Evolutionary conservation across 2,113 vertebrate species (phyloP), one percentile per base, ranked within the genome.

Genomic region (Cyprinus carpio): DNA sequence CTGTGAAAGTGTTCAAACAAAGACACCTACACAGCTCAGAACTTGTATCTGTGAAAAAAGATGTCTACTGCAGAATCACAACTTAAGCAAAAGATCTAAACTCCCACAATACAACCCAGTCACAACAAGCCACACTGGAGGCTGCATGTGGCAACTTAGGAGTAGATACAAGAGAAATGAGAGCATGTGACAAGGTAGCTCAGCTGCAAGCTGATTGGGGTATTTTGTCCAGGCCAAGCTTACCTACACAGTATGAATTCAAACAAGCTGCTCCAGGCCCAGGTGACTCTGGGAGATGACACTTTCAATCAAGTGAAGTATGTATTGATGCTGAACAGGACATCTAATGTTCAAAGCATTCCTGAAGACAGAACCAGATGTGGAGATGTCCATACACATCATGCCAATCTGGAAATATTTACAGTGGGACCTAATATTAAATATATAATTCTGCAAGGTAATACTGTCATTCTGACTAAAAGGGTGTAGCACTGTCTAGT

Each of bases 111-210:
- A 7, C 40, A 82, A 29, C 75, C 88, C 20, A 60, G 62, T 51
- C 90, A 92, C 65, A 75, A 81, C 18, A 89, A 90, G 62, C 58
- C 77, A 40, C 71, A 46, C 72, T 58, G 46, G n/a, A n/a, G 37
- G 10, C 71, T 51, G 56, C 72, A 62, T 56, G 58, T 72, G 34
- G 20, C 34, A 40, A 1, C 10, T 72, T 34, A 34, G 34, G 15
- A 34, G 69, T 85, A 1, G 43, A 23, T 46, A 0, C 75, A n/a
- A 51, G 25, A 51, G n/a, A 69, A 69, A 34, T 65, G 2, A 81
- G 20, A 69, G 27, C 43, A n/a, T 34, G 79, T 15, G 60, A 71
- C 60, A 83, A 80, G 89, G 37, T 0, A 86, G 43, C 75, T 75
- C 43, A 20, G 10, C 18, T 40, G 69, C 34, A n/a, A 29, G 13